These are phyloP conservation scores for Lagodon rhomboides DNA, from an alignment of 2,797 vertebrate genomes.

Conservation along the genomic window DNA sequence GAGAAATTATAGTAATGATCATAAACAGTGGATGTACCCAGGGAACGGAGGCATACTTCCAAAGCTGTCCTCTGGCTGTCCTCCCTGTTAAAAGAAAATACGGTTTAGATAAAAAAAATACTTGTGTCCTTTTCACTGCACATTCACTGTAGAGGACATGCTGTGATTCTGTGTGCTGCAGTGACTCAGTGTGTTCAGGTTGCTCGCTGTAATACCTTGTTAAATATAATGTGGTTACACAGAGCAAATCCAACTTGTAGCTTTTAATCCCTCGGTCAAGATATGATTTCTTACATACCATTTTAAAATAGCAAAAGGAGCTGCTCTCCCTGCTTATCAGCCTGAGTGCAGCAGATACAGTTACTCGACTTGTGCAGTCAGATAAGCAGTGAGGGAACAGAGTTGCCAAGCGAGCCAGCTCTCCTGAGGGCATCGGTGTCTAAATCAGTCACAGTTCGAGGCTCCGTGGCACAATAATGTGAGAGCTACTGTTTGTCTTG, in stretches of 20 bases:
- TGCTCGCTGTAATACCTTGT: constrained; percentile 3
- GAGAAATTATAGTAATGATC: neutral
- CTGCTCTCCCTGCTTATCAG: constrained; percentile 38
- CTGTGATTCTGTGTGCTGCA: neutral
- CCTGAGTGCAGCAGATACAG: constrained; percentile 10
- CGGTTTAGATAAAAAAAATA: neutral
- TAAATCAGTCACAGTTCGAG: constrained; percentile 15
- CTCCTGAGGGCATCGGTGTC: neutral
- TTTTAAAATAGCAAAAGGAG: constrained; percentile 10
- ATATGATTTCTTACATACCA: neutral
- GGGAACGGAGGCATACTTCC: constrained; percentile 86
- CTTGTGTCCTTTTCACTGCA: neutral
- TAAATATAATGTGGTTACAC: constrained; percentile 1
- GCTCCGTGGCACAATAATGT: neutral
- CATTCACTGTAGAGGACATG: neutral
- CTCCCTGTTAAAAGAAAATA: constrained; percentile 82
- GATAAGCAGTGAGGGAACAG: constrained; percentile 36
- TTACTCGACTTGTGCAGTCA: constrained; percentile 36
- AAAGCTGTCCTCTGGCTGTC: constrained; percentile 88
- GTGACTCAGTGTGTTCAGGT: neutral
- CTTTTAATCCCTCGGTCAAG: neutral
- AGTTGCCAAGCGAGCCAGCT: constrained; percentile 30
- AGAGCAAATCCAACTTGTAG: constrained; percentile 5
- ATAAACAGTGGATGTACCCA: constrained; percentile 79
- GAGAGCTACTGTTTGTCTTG: neutral